Base-by-base conservation (phyloP, 2,797 vertebrate species). In the Mormyrus hasselquistii region DNA sequence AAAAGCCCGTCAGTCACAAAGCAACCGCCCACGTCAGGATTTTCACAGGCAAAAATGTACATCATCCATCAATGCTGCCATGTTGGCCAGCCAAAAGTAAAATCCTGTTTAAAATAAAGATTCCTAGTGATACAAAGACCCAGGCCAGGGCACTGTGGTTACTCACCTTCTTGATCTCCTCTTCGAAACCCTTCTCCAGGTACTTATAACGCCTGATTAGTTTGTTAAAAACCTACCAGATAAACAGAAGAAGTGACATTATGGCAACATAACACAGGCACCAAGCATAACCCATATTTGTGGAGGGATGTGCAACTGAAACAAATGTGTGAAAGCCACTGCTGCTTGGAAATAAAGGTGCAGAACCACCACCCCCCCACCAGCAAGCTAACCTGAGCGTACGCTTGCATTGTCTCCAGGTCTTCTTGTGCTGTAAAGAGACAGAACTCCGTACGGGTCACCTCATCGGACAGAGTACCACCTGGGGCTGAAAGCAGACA, bases 151-250 rank as follows among this genome's bases (percentile, higher is more conserved):
- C 4, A 19, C 10, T 12, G 82, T 1, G 38, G 0, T 34, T 8
- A 10, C 93, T 86, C 93, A 98, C 98, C 97, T 99, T 99, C 96
- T 99, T 99, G 85, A 99, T 97, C 95, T 99, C 98, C 93, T 99
- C 98, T 94, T 99, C 98, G 95, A 98, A 99, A 90, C 98, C 97
- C 95, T 98, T 99, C 95, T 99, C 98, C 96, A 99, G 95, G 95
- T 99, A 99, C 94, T 99, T 99, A 95, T 99, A 99, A 93, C 98
- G 98, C 95, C 98, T 96, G 95, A 99, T 98, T 92, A 99, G 95
- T 95, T 99, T 99, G 96, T 99, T 98, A 96, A 99, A 99, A 96
- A 99, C 97, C 98, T 99, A 34, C 2, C 29, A 93, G 89, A 52
- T 92, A 4, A 92, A 88, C 29, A 22, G 19, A 88, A 22, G 19